Percentiles rank a stretch among this genome's conserved stretches.
Evolutionary conservation across 1,140 invertebrate genomes (phyloP).

Genomic region (Muscidifurax raptorellus): DNA sequence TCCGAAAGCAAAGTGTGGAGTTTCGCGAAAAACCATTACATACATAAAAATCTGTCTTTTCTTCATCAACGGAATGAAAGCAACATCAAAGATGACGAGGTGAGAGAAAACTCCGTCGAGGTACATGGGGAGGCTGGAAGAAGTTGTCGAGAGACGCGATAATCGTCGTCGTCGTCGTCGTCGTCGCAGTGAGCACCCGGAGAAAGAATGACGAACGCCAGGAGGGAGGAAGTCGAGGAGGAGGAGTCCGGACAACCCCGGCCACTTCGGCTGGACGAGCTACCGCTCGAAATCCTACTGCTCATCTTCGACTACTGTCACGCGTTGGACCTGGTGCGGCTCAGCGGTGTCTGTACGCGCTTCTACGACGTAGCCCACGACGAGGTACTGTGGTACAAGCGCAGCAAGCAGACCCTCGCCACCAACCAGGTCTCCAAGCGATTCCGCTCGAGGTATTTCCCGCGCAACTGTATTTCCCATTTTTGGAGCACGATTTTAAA

Average conservation of each 20-base stretch:
- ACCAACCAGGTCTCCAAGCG: constrained; percentile 68
- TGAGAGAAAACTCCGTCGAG: background rate
- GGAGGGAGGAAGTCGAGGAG: background rate
- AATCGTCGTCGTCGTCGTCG: background rate
- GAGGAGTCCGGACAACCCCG: background rate
- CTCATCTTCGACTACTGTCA: constrained; percentile 71
- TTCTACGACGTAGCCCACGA: constrained; percentile 64
- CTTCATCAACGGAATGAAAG: background rate
- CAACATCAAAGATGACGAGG: background rate
- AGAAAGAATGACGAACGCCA: background rate
- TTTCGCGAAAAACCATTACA: no score
- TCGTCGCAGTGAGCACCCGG: background rate
- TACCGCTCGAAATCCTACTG: constrained; percentile 70
- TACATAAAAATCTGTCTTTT: background rate
- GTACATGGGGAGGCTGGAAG: background rate
- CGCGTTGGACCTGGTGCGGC: constrained; percentile 66
- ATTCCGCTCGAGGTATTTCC: constrained; percentile 66
- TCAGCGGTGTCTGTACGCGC: constrained; percentile 68
- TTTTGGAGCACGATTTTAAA: no score
- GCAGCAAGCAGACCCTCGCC: constrained; percentile 62
- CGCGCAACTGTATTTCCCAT: background rate
- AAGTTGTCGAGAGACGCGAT: background rate
- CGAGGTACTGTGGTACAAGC: constrained; percentile 65
- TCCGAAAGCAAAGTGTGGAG: background rate
- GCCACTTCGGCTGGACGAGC: constrained; percentile 51